A percentile compares a stretch with the other conserved stretches of the same genome.
These are phyloP conservation scores for Drosophila tani DNA, from an alignment of 1,140 invertebrate genomes.

Conservation along the genomic window DNA sequence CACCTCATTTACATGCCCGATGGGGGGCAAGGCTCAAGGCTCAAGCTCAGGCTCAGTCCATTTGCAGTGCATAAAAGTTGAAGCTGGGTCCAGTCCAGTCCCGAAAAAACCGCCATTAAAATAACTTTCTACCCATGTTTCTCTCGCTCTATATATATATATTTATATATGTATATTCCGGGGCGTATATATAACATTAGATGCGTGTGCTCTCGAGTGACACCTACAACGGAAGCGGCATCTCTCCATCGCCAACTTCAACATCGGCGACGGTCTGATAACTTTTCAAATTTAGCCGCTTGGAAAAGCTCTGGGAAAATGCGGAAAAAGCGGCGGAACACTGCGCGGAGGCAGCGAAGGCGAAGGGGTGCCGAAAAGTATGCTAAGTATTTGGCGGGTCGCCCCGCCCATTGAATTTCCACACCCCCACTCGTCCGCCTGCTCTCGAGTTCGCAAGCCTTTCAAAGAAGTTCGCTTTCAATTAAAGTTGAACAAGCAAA, in stretches of 20 bases:
- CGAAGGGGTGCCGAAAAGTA: constrained; percentile 35
- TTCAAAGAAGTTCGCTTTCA: constrained; percentile 42
- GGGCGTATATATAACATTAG: constrained; percentile 6
- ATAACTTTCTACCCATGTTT: constrained; percentile 55
- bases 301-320: constrained; percentile 29
- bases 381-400: constrained; percentile 39
- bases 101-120: constrained; percentile 62
- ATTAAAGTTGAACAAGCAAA: constrained; percentile 28
- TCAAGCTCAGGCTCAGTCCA: constrained; percentile 5
- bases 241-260: constrained; percentile 18
- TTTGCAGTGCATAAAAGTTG: constrained; percentile 37
- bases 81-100: constrained; percentile 13
- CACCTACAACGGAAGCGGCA: constrained; percentile 20
- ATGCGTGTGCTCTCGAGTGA: constrained; percentile 4
- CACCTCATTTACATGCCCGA: constrained; percentile 32
- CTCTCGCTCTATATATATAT: constrained; percentile 1
- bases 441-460: constrained; percentile 12
- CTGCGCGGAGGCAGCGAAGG: not conserved
- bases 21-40: constrained; percentile 1
- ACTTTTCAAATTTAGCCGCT: constrained; percentile 64
- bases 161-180: not conserved
- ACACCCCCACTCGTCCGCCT: not conserved
- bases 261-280: constrained; percentile 42
- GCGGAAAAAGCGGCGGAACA: constrained; percentile 4
- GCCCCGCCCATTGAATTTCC: not conserved